These are phyloP conservation scores for Fukomys damarensis DNA, from an alignment of 2,113 vertebrate genomes.

Conservation along the genomic window DNA sequence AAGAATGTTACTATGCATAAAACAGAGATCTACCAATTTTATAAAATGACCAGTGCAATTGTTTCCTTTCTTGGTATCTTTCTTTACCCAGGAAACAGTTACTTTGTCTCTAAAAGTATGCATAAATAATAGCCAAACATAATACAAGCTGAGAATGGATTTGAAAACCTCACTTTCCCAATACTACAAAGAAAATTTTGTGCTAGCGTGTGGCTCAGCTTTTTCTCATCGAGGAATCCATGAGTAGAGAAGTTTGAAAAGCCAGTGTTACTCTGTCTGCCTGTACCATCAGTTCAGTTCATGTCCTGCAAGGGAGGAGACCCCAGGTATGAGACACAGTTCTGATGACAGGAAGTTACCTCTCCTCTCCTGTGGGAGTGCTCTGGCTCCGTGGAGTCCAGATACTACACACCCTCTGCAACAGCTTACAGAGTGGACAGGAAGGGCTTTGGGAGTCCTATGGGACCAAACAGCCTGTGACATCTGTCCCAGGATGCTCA, in stretches of 20 bases:
- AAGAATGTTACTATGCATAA: background rate
- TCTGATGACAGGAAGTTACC: background rate
- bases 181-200: background rate
- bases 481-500: background rate
- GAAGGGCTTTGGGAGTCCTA: fast-evolving
- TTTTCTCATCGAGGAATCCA: fast-evolving
- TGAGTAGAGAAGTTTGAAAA: background rate
- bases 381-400: background rate
- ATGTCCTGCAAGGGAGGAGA: fast-evolving
- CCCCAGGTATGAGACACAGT: background rate
- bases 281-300: too few relatives aligned
- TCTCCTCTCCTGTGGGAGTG: background rate
- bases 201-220: background rate
- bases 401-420: background rate
- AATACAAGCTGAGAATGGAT: background rate
- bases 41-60: background rate
- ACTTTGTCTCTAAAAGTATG: background rate
- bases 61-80: background rate
- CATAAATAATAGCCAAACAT: background rate
- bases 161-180: background rate
- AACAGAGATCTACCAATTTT: background rate
- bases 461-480: background rate
- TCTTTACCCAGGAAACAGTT: background rate
- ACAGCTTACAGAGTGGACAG: background rate
- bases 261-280: background rate